A percentile compares a stretch with the other conserved stretches of the same genome.
phyloP scores from a whole-genome alignment of 2,797 vertebrate species.

The Erpetoichthys calabaricus region DNA sequence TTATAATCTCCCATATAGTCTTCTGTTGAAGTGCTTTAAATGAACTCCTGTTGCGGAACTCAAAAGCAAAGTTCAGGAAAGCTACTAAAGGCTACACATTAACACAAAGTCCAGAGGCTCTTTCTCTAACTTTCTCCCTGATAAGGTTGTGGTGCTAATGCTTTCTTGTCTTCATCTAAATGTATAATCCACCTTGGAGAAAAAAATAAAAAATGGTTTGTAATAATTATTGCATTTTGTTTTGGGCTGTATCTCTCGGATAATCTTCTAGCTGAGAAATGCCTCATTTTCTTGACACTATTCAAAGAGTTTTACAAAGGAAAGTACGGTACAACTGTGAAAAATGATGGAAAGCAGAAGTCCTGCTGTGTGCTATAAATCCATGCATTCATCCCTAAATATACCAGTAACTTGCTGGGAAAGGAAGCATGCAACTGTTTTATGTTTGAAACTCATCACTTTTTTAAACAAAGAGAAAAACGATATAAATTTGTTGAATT shows the following conservation, averaged over 20 bases:
- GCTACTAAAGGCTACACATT: no score
- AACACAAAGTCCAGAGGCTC: constrained; percentile 12
- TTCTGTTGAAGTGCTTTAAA: no score
- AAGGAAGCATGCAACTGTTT: constrained; percentile 69
- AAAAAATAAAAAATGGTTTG: constrained; percentile 48
- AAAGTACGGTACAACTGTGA: constrained; percentile 36
- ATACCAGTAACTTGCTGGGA: constrained; percentile 55
- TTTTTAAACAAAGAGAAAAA: not conserved
- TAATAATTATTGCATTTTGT: constrained; percentile 68
- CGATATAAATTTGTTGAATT: constrained; percentile 23
- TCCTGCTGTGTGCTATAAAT: constrained; percentile 45
- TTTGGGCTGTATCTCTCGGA: constrained; percentile 39
- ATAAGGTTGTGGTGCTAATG: constrained; percentile 35
- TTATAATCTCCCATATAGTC: no score
- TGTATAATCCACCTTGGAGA: constrained; percentile 27
- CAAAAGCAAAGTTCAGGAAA: no score
- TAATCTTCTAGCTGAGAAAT: constrained; percentile 11
- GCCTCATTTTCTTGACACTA: no score
- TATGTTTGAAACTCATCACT: constrained; percentile 39
- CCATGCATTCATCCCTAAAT: constrained; percentile 70
- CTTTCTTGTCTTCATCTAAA: constrained; percentile 30
- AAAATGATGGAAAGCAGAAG: constrained; percentile 34
- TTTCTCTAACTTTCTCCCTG: constrained; percentile 25
- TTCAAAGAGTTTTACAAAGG: constrained; percentile 12
- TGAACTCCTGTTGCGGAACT: no score